Conservation (phyloP, 2,797 vertebrate species). For the Eulemur coronatus region DNA sequence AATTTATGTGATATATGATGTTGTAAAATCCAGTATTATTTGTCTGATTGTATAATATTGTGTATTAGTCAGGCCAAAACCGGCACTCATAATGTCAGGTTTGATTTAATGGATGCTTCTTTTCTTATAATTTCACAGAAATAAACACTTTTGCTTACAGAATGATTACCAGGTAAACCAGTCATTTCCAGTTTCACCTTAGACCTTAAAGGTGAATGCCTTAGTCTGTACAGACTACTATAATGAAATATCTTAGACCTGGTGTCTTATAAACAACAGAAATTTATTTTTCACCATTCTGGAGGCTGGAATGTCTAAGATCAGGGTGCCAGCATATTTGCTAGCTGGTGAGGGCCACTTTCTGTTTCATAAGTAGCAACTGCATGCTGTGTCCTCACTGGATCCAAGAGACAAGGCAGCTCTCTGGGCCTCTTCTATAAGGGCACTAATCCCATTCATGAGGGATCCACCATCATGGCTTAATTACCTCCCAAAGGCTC, state of each 20-base stretch:
- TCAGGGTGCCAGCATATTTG: fast-evolving
- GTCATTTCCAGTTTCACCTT: background rate
- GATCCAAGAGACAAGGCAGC: background rate
- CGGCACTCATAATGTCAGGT: background rate
- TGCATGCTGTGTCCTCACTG: background rate
- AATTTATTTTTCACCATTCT: background rate
- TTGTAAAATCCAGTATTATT: background rate
- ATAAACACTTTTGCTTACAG: background rate
- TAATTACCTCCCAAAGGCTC: background rate
- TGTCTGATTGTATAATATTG: background rate
- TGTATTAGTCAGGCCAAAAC: background rate
- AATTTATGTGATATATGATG: background rate
- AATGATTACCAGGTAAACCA: background rate
- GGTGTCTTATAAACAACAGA: background rate
- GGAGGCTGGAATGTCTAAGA: background rate
- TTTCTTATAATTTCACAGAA: background rate
- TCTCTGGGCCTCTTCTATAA: background rate
- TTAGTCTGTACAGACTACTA: background rate
- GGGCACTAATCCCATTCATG: background rate
- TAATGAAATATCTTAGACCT: background rate
- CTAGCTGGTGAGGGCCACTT: background rate
- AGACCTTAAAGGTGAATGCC: background rate
- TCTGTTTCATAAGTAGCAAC: background rate
- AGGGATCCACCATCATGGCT: background rate
- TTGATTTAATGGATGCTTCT: background rate